Conservation (phyloP, 2,888 invertebrate species). For the Neoascia interrupta region DNA sequence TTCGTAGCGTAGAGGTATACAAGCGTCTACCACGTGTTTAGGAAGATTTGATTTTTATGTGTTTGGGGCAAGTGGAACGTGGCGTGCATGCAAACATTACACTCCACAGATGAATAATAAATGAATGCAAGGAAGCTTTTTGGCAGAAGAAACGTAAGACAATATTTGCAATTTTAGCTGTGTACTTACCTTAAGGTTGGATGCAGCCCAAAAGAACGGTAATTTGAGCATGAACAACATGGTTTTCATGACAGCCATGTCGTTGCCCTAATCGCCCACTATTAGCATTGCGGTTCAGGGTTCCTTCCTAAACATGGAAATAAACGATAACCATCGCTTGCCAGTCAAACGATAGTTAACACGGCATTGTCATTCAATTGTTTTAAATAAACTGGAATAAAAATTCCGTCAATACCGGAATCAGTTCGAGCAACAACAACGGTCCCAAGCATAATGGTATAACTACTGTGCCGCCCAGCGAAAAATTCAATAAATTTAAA, state of each 20-base stretch:
- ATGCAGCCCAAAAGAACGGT: background rate
- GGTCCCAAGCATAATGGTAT: conserved; percentile 9
- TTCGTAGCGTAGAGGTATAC: too few relatives aligned
- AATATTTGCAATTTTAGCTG: conserved; percentile 4
- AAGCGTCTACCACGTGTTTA: too few relatives aligned
- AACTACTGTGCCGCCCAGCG: conserved; percentile 29
- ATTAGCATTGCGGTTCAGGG: too few relatives aligned
- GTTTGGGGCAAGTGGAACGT: conserved; percentile 30
- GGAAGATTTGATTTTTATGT: conserved; percentile 52
- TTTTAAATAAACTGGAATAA: too few relatives aligned
- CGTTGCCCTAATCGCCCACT: conserved; percentile 19
- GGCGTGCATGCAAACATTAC: conserved; percentile 37
- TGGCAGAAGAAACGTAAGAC: too few relatives aligned
- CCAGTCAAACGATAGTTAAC: conserved; percentile 56
- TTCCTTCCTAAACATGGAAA: too few relatives aligned
- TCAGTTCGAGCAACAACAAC: conserved; percentile 42
- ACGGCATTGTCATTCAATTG: conserved; percentile 51
- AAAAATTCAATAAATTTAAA: conserved; percentile 33
- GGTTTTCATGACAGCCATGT: conserved; percentile 53
- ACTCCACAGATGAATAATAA: conserved; percentile 40
- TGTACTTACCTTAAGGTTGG: background rate
- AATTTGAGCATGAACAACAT: conserved; percentile 54
- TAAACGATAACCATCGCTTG: conserved; percentile 37
- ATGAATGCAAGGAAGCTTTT: too few relatives aligned
- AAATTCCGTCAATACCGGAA: conserved; percentile 44